These are phyloP conservation scores for Scaptomyza polygonia DNA, from an alignment of 2,888 invertebrate species.

Conservation along the genomic window DNA sequence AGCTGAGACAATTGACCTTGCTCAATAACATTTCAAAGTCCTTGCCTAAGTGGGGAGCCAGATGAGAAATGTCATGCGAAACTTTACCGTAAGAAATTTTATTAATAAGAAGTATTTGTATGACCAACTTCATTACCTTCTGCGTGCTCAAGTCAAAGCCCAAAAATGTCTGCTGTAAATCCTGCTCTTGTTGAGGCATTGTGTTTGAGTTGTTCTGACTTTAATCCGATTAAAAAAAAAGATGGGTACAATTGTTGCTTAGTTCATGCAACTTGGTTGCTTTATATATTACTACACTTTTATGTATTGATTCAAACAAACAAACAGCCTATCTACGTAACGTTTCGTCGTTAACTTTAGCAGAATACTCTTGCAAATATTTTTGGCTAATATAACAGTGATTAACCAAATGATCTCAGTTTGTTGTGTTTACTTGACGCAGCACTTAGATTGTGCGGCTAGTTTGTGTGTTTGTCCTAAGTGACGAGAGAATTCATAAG, in stretches of 20 bases:
- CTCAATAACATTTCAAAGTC: conserved; percentile 26
- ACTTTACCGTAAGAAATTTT: background rate
- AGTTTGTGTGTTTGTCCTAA: background rate
- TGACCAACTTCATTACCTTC: conserved; percentile 85
- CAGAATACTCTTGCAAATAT: background rate
- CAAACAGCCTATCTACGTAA: conserved; percentile 6
- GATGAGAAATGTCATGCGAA: background rate
- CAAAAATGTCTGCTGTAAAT: conserved; percentile 86
- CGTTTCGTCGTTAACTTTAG: background rate
- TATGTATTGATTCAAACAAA: conserved; percentile 4
- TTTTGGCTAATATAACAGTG: background rate
- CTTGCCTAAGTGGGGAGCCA: background rate
- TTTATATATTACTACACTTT: conserved; percentile 6
- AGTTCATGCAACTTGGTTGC: background rate
- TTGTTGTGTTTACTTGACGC: background rate
- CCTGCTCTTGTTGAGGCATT: conserved; percentile 52
- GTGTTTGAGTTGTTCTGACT: background rate
- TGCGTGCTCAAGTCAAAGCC: conserved; percentile 95
- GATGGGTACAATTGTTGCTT: background rate
- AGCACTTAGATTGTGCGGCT: background rate
- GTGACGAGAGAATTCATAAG: background rate
- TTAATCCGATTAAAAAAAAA: background rate
- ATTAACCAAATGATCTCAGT: background rate
- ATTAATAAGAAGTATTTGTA: background rate
- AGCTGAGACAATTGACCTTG: conserved; percentile 40